These are phyloP conservation scores for Hippocampus barbouri DNA, from an alignment of 2,113 vertebrate species.

Conservation along the genomic window DNA sequence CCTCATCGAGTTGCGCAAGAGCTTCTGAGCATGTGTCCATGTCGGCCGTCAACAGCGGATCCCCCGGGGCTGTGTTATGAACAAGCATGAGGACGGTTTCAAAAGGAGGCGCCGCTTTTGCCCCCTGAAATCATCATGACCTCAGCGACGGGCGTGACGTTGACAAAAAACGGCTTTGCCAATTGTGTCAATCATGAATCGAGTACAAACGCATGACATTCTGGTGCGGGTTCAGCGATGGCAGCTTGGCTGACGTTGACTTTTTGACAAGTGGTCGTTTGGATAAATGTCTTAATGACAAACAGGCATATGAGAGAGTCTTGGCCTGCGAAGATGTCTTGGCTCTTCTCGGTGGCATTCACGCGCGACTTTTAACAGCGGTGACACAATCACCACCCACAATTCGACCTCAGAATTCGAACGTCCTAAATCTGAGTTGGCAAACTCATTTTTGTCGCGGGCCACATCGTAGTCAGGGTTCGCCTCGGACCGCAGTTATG, in stretches of 20 bases:
- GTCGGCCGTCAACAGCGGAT: slow-evolving; percentile 80
- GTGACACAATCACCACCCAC: neutral
- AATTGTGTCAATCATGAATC: no score
- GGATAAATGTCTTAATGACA: no score
- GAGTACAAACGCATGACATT: no score
- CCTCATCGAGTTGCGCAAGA: slow-evolving; percentile 86
- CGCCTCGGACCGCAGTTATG: neutral
- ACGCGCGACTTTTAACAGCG: no score
- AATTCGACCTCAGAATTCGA: neutral
- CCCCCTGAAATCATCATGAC: neutral
- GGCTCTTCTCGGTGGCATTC: no score
- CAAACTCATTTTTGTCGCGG: neutral
- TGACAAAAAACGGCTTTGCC: neutral
- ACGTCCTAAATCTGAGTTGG: neutral
- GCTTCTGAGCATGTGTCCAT: slow-evolving; percentile 89
- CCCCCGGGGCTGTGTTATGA: slow-evolving; percentile 62
- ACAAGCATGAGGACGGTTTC: slow-evolving; percentile 11
- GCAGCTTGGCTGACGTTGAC: no score
- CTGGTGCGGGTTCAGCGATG: no score
- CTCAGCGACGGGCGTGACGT: neutral
- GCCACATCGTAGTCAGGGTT: neutral
- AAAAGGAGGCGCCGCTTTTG: neutral
- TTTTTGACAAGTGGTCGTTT: no score
- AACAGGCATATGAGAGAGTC: no score
- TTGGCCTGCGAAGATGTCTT: no score